These are phyloP conservation scores for Pyrocephalus nanus DNA, from an alignment of 2,797 vertebrate genomes.

Conservation along the genomic window DNA sequence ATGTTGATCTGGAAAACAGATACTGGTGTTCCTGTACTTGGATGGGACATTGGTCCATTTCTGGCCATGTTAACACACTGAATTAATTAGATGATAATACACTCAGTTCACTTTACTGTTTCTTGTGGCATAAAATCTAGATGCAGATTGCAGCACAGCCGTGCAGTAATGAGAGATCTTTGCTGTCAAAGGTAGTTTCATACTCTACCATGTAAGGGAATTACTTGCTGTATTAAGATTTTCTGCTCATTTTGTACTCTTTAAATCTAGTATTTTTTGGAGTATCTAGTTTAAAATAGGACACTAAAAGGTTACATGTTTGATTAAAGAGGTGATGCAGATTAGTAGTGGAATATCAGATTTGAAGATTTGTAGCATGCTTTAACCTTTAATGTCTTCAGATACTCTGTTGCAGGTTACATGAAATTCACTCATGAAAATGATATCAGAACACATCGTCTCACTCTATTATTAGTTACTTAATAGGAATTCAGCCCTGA, in stretches of 20 bases:
- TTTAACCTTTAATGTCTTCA: slow-evolving; percentile 28
- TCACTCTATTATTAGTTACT: background rate
- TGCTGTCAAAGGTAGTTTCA: background rate
- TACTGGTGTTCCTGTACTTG: background rate
- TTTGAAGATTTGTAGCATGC: background rate
- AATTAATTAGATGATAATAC: background rate
- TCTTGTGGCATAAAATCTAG: background rate
- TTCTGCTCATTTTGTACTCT: background rate
- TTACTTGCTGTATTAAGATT: background rate
- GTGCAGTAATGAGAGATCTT: background rate
- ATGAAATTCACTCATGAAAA: slow-evolving; percentile 7
- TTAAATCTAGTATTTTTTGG: background rate
- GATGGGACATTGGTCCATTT: background rate
- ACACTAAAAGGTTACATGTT: background rate
- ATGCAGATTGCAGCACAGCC: background rate
- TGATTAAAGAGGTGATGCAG: slow-evolving; percentile 16
- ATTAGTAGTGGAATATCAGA: background rate
- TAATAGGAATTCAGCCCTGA: background rate
- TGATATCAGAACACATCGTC: background rate
- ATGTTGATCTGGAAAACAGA: background rate
- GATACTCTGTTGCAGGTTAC: background rate
- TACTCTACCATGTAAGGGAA: background rate
- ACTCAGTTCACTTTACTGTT: background rate
- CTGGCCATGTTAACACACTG: background rate
- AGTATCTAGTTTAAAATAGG: background rate